Evolutionary conservation across 1,140 invertebrate genomes (phyloP).

Genomic region (Nephila pilipes): DNA sequence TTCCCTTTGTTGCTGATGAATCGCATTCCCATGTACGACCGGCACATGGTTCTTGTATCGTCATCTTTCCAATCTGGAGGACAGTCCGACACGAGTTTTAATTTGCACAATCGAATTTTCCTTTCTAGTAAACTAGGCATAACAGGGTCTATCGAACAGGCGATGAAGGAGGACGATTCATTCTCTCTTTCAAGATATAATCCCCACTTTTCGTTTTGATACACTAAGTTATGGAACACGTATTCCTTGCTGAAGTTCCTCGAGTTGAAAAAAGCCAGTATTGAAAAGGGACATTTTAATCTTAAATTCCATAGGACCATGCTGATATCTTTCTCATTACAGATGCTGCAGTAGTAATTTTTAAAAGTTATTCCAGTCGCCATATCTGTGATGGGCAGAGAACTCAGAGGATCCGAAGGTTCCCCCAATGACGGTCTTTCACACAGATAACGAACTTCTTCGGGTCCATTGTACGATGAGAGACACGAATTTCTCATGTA

Average conservation of each 20-base stretch:
- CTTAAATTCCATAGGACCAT: slow-evolving; percentile 61
- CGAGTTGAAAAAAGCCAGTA: neutral
- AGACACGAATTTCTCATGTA: slow-evolving; percentile 83
- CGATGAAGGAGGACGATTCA: slow-evolving; percentile 53
- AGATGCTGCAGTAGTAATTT: slow-evolving; percentile 84
- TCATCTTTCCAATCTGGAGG: slow-evolving; percentile 48
- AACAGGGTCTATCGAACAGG: slow-evolving; percentile 52
- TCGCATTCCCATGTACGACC: slow-evolving; percentile 60
- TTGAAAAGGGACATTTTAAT: slow-evolving; percentile 64
- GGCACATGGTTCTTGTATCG: slow-evolving; percentile 38
- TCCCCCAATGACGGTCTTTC: slow-evolving; percentile 69
- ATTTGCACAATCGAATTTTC: slow-evolving; percentile 55
- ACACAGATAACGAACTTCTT: slow-evolving; percentile 78
- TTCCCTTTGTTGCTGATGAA: slow-evolving; percentile 19
- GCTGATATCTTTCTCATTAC: slow-evolving; percentile 81
- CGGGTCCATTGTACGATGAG: slow-evolving; percentile 80
- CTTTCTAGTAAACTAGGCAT: slow-evolving; percentile 59
- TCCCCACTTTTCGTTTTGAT: slow-evolving; percentile 59
- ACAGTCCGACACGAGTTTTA: slow-evolving; percentile 35
- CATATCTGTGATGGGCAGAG: slow-evolving; percentile 82
- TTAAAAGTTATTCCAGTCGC: slow-evolving; percentile 83
- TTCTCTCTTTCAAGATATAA: slow-evolving; percentile 20
- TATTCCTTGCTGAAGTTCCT: slow-evolving; percentile 68
- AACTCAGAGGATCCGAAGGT: slow-evolving; percentile 81
- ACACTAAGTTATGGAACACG: slow-evolving; percentile 58